Base-by-base conservation (phyloP, 2,113 vertebrate genomes). In the Nestor notabilis region DNA sequence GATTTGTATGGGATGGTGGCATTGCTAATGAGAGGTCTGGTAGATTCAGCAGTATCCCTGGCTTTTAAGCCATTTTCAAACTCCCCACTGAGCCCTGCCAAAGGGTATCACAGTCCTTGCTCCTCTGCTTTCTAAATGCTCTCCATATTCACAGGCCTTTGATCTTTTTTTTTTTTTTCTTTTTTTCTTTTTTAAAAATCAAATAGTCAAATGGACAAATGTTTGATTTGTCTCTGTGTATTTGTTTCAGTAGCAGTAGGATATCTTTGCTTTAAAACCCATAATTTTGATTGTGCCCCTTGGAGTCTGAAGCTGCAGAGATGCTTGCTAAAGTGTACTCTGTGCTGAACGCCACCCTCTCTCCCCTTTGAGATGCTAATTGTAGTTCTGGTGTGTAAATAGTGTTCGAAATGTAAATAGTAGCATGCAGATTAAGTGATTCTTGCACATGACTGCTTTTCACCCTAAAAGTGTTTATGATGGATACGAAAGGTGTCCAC, bases 391-490 rank as follows among this genome's bases (percentile, higher is more conserved):
- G 28, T 13, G 55, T 90, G 74, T 95, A 90, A 95, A 95, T 79
- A 80, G 18, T 65, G 52, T 91, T 88, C 11, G 46, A 70, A 80
- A 64, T 96, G 96, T 96, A 97, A 90, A 87, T 87, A 90, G 46
- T 89, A 93, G 95, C 97, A 95, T 90, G 92, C 85, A 23, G 79
- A 80, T 78, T 31, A 90, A 85, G 37, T 21, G 66, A 47, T 75
- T 86, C 93, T 87, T 90, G 95, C 82, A 93, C 84, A 77, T 31
- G 92, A 49, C 87, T 84, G 95, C 87, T 82, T 47, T 82, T 95
- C 83, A 24, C 28, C 55, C 43, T 66, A 5, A 2, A 49, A 66
- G 46, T 43, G 82, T 95, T 83, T 46, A 10, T 90, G 24, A 11
- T 3, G 6, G 33, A 4, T 24, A 4, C 0, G 55, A 41, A 35